These are phyloP conservation scores for Anthoscopus minutus DNA, from an alignment of 2,113 vertebrate genomes.

Conservation along the genomic window DNA sequence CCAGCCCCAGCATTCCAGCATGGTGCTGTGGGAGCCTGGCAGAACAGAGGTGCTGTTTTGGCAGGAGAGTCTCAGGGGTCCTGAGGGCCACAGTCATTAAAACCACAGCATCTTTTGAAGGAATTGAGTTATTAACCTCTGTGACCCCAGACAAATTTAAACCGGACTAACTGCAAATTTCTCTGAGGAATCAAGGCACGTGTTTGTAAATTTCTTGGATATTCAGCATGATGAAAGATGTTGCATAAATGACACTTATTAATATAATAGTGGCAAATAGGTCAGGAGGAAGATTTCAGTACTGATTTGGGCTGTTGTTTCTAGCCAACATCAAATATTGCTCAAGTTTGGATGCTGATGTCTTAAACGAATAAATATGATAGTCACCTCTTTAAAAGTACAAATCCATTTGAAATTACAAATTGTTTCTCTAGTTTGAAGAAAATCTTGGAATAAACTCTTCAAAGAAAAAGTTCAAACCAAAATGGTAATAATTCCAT, in stretches of 20 bases:
- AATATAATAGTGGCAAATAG: constrained; percentile 15
- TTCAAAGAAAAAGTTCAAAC: background rate
- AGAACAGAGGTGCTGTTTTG: background rate
- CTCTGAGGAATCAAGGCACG: constrained; percentile 26
- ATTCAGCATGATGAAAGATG: background rate
- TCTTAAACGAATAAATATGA: background rate
- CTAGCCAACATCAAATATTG: background rate
- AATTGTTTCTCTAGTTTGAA: background rate
- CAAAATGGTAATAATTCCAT: background rate
- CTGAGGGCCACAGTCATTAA: background rate
- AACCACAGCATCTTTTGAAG: constrained; percentile 26
- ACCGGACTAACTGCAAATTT: background rate
- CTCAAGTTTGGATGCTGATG: background rate
- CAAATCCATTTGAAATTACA: background rate
- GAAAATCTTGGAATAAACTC: background rate
- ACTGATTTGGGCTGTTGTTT: background rate
- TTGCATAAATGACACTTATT: constrained; percentile 41
- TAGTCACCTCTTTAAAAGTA: background rate
- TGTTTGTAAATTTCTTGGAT: constrained; percentile 51
- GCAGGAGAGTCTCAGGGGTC: background rate
- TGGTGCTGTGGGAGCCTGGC: background rate
- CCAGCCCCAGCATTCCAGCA: background rate
- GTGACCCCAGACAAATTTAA: constrained; percentile 28
- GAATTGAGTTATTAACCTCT: constrained; percentile 22
- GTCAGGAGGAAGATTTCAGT: constrained; percentile 12